Conservation (phyloP, 2,113 vertebrate genomes). For the Ciconia maguari region DNA sequence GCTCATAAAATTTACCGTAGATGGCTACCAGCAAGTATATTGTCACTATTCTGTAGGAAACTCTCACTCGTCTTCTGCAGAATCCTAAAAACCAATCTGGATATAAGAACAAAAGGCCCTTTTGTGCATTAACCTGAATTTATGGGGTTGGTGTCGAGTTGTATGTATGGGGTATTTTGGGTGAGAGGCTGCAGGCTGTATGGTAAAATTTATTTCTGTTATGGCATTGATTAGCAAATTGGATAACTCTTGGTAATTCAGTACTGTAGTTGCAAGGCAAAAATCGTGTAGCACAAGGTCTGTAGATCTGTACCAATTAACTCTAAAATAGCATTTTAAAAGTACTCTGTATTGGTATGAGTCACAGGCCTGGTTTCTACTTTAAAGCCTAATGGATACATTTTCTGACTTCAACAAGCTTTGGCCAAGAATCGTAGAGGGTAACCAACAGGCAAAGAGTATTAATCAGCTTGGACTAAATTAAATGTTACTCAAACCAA, state of each 20-base stretch:
- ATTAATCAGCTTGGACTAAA: slow-evolving; percentile 6
- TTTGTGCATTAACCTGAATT: background rate
- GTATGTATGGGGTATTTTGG: background rate
- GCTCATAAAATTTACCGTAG: background rate
- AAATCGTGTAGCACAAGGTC: background rate
- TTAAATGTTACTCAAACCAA: background rate
- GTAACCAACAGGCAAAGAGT: background rate
- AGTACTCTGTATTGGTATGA: background rate
- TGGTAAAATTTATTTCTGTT: background rate
- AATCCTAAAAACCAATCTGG: background rate
- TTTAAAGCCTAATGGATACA: background rate
- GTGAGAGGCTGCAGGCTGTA: background rate
- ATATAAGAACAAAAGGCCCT: background rate
- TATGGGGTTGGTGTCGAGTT: background rate
- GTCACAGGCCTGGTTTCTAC: background rate
- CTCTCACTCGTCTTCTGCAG: background rate
- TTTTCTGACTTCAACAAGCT: background rate
- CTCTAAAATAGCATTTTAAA: background rate
- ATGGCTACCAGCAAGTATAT: background rate
- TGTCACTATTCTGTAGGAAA: background rate
- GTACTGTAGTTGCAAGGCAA: background rate
- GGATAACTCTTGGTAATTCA: background rate
- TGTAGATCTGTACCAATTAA: background rate
- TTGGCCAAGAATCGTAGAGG: background rate
- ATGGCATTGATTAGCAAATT: background rate